Base-by-base conservation (phyloP, 1,140 invertebrate genomes). In the Drosophila baimaii region DNA sequence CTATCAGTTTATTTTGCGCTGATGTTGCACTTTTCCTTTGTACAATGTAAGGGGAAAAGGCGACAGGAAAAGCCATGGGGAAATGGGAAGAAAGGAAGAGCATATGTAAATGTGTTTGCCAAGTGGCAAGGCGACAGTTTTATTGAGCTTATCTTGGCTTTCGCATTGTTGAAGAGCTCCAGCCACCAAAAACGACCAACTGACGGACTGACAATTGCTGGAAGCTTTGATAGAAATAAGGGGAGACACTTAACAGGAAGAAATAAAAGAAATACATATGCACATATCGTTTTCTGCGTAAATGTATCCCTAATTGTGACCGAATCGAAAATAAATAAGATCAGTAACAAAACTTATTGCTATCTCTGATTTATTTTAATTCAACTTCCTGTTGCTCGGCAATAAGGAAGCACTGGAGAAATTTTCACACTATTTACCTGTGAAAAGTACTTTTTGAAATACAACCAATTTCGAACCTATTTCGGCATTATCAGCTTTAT, bases 111-210 rank as follows among this genome's bases (percentile, higher is more conserved):
- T 88, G 75, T 71, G 68, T 79, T 79, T 79, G 83, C 63, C 76
- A 88, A 86, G 83, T 88, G 83, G 70, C 83, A 88, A 77, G 79
- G 83, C 83, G 83, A 86, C 83, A 86, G 66, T 86, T 86, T 83
- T 86, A 86, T 86, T 86, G 79, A 88, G 83, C 83, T 86, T 86
- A 86, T 88, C 83, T 83, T 68, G 66, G 82, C 77, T 80, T 71
- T 71, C 17, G 27, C 52, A 46, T 51, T 76, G 72, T 52, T 58
- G 31, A 69, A 71, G 65, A 25, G 65, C 47, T 47, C 21, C 25
- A 15, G 41, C 31, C 49, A 44, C 37, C 44, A 29, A 41, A 62
- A 33, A 12, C 43, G 19, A 49, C 29, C 35, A 10, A 41, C 49
- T 70, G 68, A 70, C 65, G 51, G 62, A 56, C 63, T 68, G 74